phyloP scores from a whole-genome alignment of 2,113 vertebrate genomes.

The Cebidichthys violaceus region DNA sequence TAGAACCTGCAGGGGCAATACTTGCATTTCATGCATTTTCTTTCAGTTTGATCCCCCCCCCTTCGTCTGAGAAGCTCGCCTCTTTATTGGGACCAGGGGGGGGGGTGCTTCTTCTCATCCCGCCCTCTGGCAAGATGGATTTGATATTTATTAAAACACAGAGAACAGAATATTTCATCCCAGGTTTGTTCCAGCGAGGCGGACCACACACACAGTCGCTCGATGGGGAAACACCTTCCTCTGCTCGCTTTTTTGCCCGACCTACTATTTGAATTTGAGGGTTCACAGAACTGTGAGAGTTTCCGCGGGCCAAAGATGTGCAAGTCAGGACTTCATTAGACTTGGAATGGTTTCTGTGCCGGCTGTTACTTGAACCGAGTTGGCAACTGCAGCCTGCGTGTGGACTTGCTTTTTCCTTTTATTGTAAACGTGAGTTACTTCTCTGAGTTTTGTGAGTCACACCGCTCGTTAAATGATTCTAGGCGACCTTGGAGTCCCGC shows the following conservation, averaged over 20 bases:
- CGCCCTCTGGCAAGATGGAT: slow-evolving; percentile 76
- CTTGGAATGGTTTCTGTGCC: slow-evolving; percentile 43
- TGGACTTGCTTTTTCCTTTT: slow-evolving; percentile 29
- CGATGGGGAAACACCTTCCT: slow-evolving; percentile 69
- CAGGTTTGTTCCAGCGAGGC: slow-evolving; percentile 72
- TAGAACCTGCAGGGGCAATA: slow-evolving; percentile 32
- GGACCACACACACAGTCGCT: slow-evolving; percentile 84
- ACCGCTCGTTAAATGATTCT: slow-evolving; percentile 36
- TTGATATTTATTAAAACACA: slow-evolving; percentile 86
- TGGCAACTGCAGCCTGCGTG: slow-evolving; percentile 15
- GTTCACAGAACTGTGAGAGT: slow-evolving; percentile 56
- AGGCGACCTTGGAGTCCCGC: slow-evolving; percentile 37
- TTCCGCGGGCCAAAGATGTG: slow-evolving; percentile 62
- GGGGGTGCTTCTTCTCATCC: slow-evolving; percentile 74
- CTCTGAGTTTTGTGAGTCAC: background rate
- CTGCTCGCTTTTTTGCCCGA: slow-evolving; percentile 67
- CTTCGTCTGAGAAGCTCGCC: slow-evolving; percentile 53
- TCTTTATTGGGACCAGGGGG: slow-evolving; percentile 71
- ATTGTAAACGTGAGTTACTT: slow-evolving; percentile 28
- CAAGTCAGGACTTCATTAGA: slow-evolving; percentile 71
- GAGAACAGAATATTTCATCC: slow-evolving; percentile 79
- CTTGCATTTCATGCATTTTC: slow-evolving; percentile 66
- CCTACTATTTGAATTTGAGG: slow-evolving; percentile 69
- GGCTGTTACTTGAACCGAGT: slow-evolving; percentile 52
- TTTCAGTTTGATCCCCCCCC: slow-evolving; percentile 45